Evolutionary conservation across 2,888 invertebrate species (phyloP), one percentile per base, ranked within the genome.

Genomic region (Platycnemis pennipes): DNA sequence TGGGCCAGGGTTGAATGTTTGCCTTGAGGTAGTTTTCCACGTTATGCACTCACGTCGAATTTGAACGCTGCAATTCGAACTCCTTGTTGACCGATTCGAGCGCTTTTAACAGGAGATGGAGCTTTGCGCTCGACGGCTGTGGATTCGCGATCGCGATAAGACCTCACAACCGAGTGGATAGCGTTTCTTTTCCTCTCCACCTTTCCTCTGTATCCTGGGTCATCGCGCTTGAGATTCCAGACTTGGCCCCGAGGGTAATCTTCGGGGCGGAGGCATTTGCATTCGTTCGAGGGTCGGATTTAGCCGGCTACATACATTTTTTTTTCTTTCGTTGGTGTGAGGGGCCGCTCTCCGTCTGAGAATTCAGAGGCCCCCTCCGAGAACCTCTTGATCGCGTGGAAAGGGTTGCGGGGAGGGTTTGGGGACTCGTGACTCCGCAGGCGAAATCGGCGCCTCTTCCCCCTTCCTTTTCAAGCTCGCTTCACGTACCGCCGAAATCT

Each of bases 191-290:
- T 77, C 13, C 31, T 11, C 31, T 77, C 77, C 77, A 2, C 77
- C 49, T 16, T 49, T 16, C 63, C 63, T 11, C 11, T 37, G 77
- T 37, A 13, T 37, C 77, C 77, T 37, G 26, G 77, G 77, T 37
- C 77, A 77, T 77, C 77, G 77, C 37, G 77, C 37, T 77, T 37
- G 37, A 77, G 77, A 77, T 77, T 77, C 77, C 77, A 77, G 77
- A 77, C 77, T 77, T 77, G 77, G 77, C 77, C 77, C 37, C 77
- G 77, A 13, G 77, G 77, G 37, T 77, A 37, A 77, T 77, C 77
- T 37, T 37, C 77, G 31, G 13, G 31, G 37, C 16, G 77, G 77
- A 37, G 77, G 77, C 77, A 77, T 77, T 77, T 77, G 77, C 77
- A 77, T 77, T 77, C 77, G 26, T 37, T 77, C 77, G 31, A 26